Base-by-base conservation (phyloP, 2,797 vertebrate genomes). In the Pelodytes ibericus region DNA sequence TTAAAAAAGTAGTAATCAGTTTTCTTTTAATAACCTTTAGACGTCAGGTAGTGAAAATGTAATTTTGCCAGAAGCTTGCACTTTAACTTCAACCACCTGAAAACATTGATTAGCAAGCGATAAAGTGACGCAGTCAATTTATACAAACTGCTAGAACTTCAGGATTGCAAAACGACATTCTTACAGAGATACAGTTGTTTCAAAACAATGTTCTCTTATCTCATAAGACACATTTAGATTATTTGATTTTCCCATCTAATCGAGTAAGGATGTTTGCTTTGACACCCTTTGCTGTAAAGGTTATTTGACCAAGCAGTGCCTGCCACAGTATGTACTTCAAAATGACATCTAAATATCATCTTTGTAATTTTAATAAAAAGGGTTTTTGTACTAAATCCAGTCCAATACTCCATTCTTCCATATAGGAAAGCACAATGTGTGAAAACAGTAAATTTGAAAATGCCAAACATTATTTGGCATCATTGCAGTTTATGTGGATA, bases 141-240 rank as follows among this genome's bases (percentile, higher is more conserved):
- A 10, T 27, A 3, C 56, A 33, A 33, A 62, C 31, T 22, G 10
- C 60, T 9, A 20, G 9, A 62, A 62, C 30, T 60, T 30, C 18
- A 60, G 27, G 58, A 60, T 18, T 36, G 60, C 16, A 33, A 36
- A 13, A 62, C 27, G n/a, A 20, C 60, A 62, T 62, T 33, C 18
- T n/a, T 27, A 16, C 56, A 13, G 24, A 58, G 25, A 27, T 8
- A 24, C 13, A 27, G 24, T 58, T 58, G 25, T 16, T 58, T 10
- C 24, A 27, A 27, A 58, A 58, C 56, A 58, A 62, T 62, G 29
- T 36, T 33, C 20, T 62, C 16, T 62, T 33, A 62, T 62, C 30
- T 62, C 36, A 9, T 62, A 22, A 36, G 27, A 36, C 60, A 62
- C n/a, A 62, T 36, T 60, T 20, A 11, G 58, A 33, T 62, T 33